Evolutionary conservation across 2,888 invertebrate species (phyloP).

Genomic region (Zaprionus bogoriensis): DNA sequence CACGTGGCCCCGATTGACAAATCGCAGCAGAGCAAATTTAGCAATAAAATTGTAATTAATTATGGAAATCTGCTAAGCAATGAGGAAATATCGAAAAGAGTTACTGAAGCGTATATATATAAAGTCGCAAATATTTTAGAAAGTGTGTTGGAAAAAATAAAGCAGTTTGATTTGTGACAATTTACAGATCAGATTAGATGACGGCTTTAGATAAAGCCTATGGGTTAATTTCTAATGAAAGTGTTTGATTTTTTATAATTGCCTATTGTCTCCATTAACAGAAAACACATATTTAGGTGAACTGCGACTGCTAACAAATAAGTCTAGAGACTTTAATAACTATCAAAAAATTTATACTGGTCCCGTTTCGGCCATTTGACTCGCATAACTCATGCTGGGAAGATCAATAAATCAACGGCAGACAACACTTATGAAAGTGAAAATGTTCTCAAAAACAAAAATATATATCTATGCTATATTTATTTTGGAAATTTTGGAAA

Average conservation of each 20-base stretch:
- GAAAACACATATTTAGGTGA: background rate
- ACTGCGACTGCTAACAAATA: background rate
- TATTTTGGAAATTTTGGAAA: constrained; percentile 26
- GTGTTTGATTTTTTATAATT: too few relatives aligned
- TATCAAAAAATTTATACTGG: background rate
- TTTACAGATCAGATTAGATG: too few relatives aligned
- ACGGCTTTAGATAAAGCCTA: too few relatives aligned
- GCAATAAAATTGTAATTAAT: background rate
- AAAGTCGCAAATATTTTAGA: too few relatives aligned
- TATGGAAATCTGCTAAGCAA: background rate
- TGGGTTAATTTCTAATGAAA: too few relatives aligned
- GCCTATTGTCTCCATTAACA: too few relatives aligned
- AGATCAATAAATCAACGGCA: constrained; percentile 38
- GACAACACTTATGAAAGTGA: constrained; percentile 34
- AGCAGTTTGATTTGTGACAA: too few relatives aligned
- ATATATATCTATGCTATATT: background rate
- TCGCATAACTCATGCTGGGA: constrained; percentile 32
- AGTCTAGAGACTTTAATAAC: background rate
- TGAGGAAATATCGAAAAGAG: background rate
- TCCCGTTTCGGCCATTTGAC: background rate
- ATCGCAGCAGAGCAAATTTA: background rate
- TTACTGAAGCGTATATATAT: too few relatives aligned
- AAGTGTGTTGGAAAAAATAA: too few relatives aligned
- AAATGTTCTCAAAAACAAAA: constrained; percentile 20
- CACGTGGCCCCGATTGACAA: constrained; percentile 50